Base-by-base conservation (phyloP, 2,113 vertebrate species). In the Mesitornis unicolor region DNA sequence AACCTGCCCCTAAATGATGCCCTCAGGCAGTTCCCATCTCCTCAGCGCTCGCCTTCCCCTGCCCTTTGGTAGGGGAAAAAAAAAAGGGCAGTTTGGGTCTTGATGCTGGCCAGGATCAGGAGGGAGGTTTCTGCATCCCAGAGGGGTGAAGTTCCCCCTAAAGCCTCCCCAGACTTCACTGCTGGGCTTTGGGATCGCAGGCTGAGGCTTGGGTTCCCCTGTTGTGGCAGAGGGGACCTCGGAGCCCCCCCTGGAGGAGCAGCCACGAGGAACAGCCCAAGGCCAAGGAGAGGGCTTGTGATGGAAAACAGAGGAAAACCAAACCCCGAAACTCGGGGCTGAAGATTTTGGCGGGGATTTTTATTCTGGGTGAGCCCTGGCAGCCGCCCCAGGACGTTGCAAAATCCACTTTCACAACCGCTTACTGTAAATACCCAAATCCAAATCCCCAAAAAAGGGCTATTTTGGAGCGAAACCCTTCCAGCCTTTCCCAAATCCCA, bases 1-100 rank as follows among this genome's bases (percentile, higher is more conserved):
- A 13, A 7, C 10, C 43, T 15, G 2, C 19, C 61, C 24, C 9
- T 16, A 18, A 31, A n/a, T 0, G 3, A 35, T 77, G 24, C 33
- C 36, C 22, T 60, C 3, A 1, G 64, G 14, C 25, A 10, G 57
- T 31, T 65, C 21, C 57, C 45, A 25, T 16, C 26, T 45, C 36
- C 67, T 43, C 2, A 0, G 33, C 3, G 2, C 42, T 45, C 14
- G 0, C 77, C 36, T 57, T 3, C 0, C 19, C 26, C 31, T 35
- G 35, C 31, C 63, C 50, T 76, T 53, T 13, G n/a, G 11, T 4
- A 33, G 43, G 36, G 48, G 68, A 1, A 9, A 22, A 24, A 21
- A 33, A 40, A 57, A 47, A 4, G 35, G 63, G 29, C 15, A 59
- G 40, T 76, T 47, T 59, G 81, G 43, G 11, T 86, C 28, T 59